Evolutionary conservation across 92 coral and sea anemone genomes (phyloP), one percentile per base, ranked within the genome.

Genomic region (Bergia puertoricense): DNA sequence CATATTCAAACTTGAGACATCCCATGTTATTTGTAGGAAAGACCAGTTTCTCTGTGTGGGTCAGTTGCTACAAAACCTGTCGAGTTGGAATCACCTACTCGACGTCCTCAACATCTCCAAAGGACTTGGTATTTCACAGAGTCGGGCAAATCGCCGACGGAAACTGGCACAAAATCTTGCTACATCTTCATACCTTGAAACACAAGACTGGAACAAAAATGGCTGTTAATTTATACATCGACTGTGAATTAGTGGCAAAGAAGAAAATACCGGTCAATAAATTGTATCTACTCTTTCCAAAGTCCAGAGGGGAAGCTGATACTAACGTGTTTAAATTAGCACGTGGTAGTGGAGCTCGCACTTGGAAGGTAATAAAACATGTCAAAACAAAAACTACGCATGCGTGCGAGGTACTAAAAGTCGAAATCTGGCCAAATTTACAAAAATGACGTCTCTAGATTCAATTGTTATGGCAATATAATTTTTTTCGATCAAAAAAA

Each of bases 121-220:
- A 76, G 85, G 92, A 79, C 13, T 88, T 88, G 54, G 86, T 82
- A 8, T 96, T 95, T 77, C 94, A 95, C 68, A 87, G 62, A 22
- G 80, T 93, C 36, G 93, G 94, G 15, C 82, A 91, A 23, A 40
- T 96, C 45, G 87, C 95, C 22, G 95, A 96, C 76, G 92, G 92
- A 45, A 88, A 81, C 71, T 96, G 99, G 99, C 99, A 96, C 90
- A 95, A 94, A 72, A 68, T 95, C 36, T 91, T 91, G 10, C 92
- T 96, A 11, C 93, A 85, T 18, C 59, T 96, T 56, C 93, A 91
- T 56, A 88, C 92, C n/a, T 6, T 37, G n/a, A 89, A 83, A 37
- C 90, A 90, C 86, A 86, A 86, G 43, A 92, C 85, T 18, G 91
- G 88, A 23, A 73, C 81, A 69, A 90, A 90, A 74, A 18, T 88